Base-by-base conservation (phyloP, 1,140 invertebrate genomes). In the Charaxes varanes region DNA sequence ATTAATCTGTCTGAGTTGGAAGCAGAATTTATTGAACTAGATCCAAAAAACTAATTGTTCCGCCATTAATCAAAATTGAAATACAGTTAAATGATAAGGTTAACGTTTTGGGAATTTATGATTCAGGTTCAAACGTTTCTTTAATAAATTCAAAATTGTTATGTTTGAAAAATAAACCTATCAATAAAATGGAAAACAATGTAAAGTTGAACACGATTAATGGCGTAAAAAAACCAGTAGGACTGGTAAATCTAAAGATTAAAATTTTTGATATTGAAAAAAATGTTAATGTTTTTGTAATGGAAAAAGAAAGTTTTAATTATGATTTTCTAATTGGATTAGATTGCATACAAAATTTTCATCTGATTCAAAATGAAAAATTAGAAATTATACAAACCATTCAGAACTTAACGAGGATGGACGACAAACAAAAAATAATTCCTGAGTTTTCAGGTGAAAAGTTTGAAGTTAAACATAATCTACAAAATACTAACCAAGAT, bases 41-140 rank as follows among this genome's bases (percentile, higher is more conserved):
- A 53, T 54, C 47, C 43, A 46, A 45, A 58, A 58, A 50, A 53
- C 32, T 57, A 44, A 41, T 36, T n/a, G 34, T 46, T 8, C 31
- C 47, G 41, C 46, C 37, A 47, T 47, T 47, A 38, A 41, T 41
- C 27, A 42, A 49, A 42, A 18, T 49, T 33, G 46, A 36, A 17
- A 26, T 45, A 31, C 1, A 41, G 28, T 34, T 54, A 41, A 46
- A 50, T 43, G 34, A 50, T 21, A 43, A 17, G 17, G 40, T 50
- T 43, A 23, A 50, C 16, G 43, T 42, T 16, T 27, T 12, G 18
- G 47, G 24, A 47, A 44, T 56, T 30, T 51, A 56, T 41, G 47
- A 47, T 38, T 48, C 36, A 6, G 43, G 47, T 18, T 51, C 40
- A 34, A 51, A 52, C 37, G 12, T 32, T 10, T 41, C 27, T 10